These are phyloP conservation scores for Entomobrya multifasciata DNA, from an alignment of 2,888 invertebrate genomes.

Conservation along the genomic window DNA sequence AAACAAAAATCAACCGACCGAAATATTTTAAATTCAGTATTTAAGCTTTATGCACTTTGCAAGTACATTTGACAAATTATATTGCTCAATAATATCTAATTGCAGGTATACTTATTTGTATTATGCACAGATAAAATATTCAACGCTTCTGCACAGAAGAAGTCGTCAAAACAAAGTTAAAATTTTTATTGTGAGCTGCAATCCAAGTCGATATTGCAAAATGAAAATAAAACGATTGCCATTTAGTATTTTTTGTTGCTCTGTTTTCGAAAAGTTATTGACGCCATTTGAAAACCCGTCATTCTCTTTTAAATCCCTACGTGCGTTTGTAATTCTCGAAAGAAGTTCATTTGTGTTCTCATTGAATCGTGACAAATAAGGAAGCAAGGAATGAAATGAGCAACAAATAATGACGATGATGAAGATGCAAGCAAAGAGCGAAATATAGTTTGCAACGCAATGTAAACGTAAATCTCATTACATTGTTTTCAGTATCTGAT, in stretches of 20 bases:
- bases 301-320: neutral
- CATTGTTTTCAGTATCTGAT: slow-evolving; percentile 27
- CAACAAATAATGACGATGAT: too few relatives aligned
- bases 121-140: too few relatives aligned
- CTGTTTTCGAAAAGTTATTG: neutral
- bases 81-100: slow-evolving; percentile 3
- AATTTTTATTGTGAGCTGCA: too few relatives aligned
- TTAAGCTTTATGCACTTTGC: neutral
- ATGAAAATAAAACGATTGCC: neutral
- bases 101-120: too few relatives aligned
- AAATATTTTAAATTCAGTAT: neutral
- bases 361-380: slow-evolving; percentile 2
- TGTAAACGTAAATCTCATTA: neutral
- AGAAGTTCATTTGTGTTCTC: neutral
- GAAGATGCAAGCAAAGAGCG: neutral
- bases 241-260: too few relatives aligned
- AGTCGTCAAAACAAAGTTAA: too few relatives aligned
- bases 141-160: too few relatives aligned
- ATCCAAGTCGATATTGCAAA: neutral
- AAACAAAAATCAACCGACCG: neutral
- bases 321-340: too few relatives aligned
- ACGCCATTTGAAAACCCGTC: slow-evolving; percentile 5
- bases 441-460: too few relatives aligned
- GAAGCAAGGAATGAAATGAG: too few relatives aligned
- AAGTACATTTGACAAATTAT: neutral